Evolutionary conservation across 2,888 invertebrate species (phyloP).

Genomic region (Agrochola circellaris): DNA sequence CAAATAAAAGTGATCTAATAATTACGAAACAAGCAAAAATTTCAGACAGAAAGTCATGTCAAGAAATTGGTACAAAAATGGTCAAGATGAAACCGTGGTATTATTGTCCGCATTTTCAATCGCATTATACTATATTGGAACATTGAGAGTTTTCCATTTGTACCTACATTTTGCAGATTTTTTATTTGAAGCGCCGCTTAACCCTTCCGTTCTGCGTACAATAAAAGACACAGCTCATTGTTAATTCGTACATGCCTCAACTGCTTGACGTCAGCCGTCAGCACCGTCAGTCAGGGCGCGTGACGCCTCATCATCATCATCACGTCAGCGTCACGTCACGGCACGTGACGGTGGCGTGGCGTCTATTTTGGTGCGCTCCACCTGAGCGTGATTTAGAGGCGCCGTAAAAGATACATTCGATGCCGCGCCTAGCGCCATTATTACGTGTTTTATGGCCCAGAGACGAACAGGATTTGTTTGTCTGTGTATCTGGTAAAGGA

Average conservation of each 20-base stretch:
- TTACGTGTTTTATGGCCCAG: slow-evolving; percentile 32
- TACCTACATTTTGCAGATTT: too few relatives aligned
- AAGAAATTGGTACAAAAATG: too few relatives aligned
- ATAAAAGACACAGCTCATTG: neutral
- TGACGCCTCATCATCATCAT: neutral
- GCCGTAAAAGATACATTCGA: slow-evolving; percentile 39
- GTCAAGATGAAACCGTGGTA: too few relatives aligned
- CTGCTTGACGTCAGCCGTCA: neutral
- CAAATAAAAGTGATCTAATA: too few relatives aligned
- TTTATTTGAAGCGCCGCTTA: neutral
- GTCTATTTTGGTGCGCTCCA: slow-evolving; percentile 24
- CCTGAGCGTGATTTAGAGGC: slow-evolving; percentile 46
- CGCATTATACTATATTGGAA: neutral
- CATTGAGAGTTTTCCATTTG: too few relatives aligned
- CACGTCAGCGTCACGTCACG: neutral
- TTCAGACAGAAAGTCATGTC: too few relatives aligned
- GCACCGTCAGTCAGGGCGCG: neutral
- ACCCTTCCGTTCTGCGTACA: neutral
- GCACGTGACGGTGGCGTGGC: slow-evolving; percentile 10
- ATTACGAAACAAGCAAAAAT: too few relatives aligned
- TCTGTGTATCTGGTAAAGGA: neutral
- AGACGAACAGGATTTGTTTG: slow-evolving; percentile 11
- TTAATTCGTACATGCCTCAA: neutral
- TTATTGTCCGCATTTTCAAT: neutral
- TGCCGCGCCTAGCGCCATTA: slow-evolving; percentile 34